Evolutionary conservation across 2,113 vertebrate genomes (phyloP).

Genomic region (Pygoscelis adeliae): DNA sequence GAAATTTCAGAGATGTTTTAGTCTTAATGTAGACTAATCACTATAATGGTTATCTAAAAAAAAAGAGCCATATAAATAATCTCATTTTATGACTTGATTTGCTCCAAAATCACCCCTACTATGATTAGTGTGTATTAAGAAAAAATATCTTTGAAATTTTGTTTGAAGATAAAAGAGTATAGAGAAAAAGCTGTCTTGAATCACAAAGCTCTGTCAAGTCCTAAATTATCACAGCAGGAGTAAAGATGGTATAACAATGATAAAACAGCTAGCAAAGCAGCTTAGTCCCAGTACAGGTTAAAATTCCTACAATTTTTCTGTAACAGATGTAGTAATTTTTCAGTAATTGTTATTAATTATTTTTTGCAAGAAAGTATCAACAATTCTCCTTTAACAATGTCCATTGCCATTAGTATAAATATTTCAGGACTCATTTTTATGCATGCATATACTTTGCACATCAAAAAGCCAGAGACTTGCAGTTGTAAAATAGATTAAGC

Average conservation of each 20-base stretch:
- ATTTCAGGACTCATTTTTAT: not conserved
- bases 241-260: not conserved
- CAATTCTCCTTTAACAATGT: not conserved
- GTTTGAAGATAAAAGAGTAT: not conserved
- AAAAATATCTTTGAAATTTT: not conserved
- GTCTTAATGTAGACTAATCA: not conserved
- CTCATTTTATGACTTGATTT: not conserved
- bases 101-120: not conserved
- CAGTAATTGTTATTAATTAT: not conserved
- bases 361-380: not conserved
- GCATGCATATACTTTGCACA: not conserved
- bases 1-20: not conserved
- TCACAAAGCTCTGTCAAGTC: not conserved
- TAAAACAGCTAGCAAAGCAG: not conserved
- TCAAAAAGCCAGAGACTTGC: not conserved
- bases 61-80: not conserved
- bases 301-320: not conserved
- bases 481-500: not conserved
- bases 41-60: not conserved
- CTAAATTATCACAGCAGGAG: not conserved
- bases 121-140: not conserved
- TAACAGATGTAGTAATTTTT: not conserved
- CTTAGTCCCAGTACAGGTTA: not conserved
- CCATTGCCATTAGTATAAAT: not conserved
- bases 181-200: not conserved